These are phyloP conservation scores for Tragelaphus imberbis DNA, from an alignment of 2,113 vertebrate species.

Conservation along the genomic window DNA sequence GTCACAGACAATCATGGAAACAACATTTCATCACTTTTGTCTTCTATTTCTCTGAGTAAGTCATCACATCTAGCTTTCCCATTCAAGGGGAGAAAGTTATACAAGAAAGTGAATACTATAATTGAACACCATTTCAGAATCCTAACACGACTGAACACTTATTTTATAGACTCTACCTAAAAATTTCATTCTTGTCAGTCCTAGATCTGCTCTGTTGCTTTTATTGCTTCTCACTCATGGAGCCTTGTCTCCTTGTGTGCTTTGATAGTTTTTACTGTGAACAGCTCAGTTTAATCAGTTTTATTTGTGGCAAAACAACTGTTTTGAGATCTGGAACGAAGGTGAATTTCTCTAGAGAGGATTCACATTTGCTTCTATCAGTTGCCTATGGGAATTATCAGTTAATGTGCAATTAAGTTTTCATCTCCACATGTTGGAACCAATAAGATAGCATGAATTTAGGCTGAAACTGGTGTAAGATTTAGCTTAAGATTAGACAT, in stretches of 20 bases:
- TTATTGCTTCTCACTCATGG: not conserved
- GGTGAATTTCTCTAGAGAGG: not conserved
- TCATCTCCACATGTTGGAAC: not conserved
- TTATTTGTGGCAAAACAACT: not conserved
- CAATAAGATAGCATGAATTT: not conserved
- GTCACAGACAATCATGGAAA: not conserved
- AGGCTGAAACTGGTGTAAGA: not conserved
- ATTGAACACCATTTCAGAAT: not conserved
- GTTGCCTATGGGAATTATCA: not conserved
- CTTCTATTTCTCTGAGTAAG: not conserved
- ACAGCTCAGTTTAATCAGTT: not conserved
- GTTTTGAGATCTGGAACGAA: not conserved
- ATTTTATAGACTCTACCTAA: not conserved
- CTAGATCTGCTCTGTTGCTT: not conserved
- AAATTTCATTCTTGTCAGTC: not conserved
- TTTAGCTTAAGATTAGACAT: not conserved
- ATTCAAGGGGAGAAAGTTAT: not conserved
- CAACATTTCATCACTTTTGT: not conserved
- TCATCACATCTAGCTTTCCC: not conserved
- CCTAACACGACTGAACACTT: not conserved
- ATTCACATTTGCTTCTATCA: not conserved
- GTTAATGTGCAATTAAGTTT: not conserved
- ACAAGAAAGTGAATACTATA: not conserved
- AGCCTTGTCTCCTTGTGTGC: not conserved
- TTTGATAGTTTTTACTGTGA: not conserved